Evolutionary conservation across 2,797 vertebrate genomes (phyloP).

Genomic region (Pseudochaenichthys georgianus): DNA sequence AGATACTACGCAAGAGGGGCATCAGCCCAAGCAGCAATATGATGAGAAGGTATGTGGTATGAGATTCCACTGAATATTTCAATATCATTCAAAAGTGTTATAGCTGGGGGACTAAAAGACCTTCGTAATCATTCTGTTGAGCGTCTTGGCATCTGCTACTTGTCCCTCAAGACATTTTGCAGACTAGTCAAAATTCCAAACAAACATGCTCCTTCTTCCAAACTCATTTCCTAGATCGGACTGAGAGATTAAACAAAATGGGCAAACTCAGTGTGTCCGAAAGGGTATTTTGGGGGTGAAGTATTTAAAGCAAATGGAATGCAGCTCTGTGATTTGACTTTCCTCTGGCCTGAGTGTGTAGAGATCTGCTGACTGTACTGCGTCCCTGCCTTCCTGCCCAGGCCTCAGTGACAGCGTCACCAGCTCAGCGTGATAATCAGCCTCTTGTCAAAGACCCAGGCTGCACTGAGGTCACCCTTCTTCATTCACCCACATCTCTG

Average conservation of each 20-base stretch:
- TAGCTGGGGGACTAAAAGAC: no score
- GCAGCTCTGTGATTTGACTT: conserved; percentile 6
- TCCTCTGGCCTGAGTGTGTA: conserved; percentile 7
- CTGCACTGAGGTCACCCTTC: conserved; percentile 72
- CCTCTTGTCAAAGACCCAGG: conserved; percentile 66
- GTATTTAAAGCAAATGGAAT: conserved; percentile 4
- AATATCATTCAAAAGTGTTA: no score
- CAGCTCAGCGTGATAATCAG: conserved; percentile 76
- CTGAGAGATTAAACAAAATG: neutral
- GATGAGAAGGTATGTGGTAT: no score
- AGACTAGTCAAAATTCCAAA: no score
- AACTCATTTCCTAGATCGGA: neutral
- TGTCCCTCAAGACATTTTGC: no score
- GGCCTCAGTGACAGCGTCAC: conserved; percentile 69
- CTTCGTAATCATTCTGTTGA: no score
- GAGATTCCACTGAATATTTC: no score
- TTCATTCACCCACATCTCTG: conserved; percentile 59
- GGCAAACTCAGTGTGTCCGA: neutral
- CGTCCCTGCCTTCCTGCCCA: conserved; percentile 11
- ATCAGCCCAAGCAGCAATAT: no score
- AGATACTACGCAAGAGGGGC: no score
- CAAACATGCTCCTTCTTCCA: no score
- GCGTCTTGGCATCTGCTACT: no score
- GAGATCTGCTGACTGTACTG: conserved; percentile 37
- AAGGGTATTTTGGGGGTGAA: neutral